Percentiles rank a stretch among this genome's conserved stretches.
phyloP scores from a whole-genome alignment of 2,888 invertebrate species.

The Silvanus unidentatus region DNA sequence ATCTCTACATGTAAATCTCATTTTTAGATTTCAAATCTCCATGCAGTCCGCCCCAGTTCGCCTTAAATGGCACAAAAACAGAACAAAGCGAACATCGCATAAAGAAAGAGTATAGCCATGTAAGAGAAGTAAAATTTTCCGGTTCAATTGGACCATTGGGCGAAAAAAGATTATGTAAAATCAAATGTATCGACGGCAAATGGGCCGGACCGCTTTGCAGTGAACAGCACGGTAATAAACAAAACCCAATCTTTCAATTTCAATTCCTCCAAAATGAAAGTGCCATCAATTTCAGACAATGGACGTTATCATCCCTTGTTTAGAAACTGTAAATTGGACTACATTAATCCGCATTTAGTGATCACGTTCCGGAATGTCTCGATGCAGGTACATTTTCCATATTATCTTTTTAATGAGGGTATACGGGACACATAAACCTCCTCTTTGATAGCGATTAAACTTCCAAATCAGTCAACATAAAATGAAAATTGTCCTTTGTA shows the following conservation, averaged over 20 bases:
- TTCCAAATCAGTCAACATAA: too few relatives aligned
- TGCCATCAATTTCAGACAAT: constrained; percentile 53
- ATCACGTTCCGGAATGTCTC: constrained; percentile 71
- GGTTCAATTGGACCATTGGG: constrained; percentile 69
- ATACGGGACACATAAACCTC: too few relatives aligned
- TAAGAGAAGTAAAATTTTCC: constrained; percentile 63
- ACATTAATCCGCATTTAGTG: constrained; percentile 62
- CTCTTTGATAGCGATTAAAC: too few relatives aligned
- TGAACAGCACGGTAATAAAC: constrained; percentile 60
- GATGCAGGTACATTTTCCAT: constrained; percentile 56
- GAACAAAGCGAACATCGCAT: constrained; percentile 40
- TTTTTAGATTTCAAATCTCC: constrained; percentile 25
- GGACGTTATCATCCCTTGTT: constrained; percentile 69
- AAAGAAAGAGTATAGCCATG: constrained; percentile 43
- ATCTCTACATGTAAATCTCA: too few relatives aligned
- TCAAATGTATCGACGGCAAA: constrained; percentile 76
- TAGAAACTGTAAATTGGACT: constrained; percentile 65
- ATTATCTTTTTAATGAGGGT: too few relatives aligned
- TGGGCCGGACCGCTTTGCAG: constrained; percentile 82
- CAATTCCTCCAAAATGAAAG: not conserved
- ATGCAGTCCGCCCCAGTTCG: constrained; percentile 45
- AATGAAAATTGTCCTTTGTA: not conserved
- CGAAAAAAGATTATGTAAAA: constrained; percentile 71
- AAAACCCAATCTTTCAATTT: not conserved
- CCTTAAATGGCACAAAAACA: constrained; percentile 45